phyloP scores from a whole-genome alignment of 2,113 vertebrate species.

The Menura novaehollandiae region DNA sequence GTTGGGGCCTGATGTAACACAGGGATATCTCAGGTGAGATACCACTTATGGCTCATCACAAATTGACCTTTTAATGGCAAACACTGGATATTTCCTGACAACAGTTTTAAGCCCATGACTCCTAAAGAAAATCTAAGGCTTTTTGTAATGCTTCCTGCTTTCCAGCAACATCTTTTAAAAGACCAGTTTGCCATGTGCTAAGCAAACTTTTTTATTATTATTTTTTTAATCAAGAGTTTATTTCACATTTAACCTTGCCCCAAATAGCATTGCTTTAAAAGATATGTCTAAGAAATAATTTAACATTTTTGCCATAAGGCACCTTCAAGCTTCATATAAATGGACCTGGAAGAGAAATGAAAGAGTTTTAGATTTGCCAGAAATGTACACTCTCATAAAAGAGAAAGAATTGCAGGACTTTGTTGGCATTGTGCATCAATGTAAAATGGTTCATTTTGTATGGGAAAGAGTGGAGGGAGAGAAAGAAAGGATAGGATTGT shows the following conservation, averaged over 20 bases:
- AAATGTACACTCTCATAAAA: slow-evolving; percentile 30
- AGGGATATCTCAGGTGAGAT: neutral
- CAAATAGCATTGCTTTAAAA: slow-evolving; percentile 15
- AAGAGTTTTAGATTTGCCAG: slow-evolving; percentile 49
- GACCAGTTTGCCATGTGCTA: neutral
- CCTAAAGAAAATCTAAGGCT: neutral
- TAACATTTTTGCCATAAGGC: slow-evolving; percentile 58
- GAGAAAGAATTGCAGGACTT: slow-evolving; percentile 3
- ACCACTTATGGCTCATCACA: neutral
- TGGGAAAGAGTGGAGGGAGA: neutral
- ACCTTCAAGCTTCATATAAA: slow-evolving; percentile 50
- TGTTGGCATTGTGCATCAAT: neutral
- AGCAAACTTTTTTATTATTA: neutral
- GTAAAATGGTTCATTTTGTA: neutral
- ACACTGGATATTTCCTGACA: neutral
- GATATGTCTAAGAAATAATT: slow-evolving; percentile 55
- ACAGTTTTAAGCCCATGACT: neutral
- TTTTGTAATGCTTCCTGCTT: neutral
- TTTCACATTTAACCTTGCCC: slow-evolving; percentile 24
- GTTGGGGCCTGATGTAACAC: neutral
- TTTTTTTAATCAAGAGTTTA: neutral
- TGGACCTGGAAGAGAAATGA: slow-evolving; percentile 48
- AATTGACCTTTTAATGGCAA: neutral
- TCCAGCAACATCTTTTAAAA: neutral
- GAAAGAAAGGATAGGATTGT: neutral